These are phyloP conservation scores for Galeopsomyia nigrocyanea DNA, from an alignment of 2,888 invertebrate genomes.

Conservation along the genomic window DNA sequence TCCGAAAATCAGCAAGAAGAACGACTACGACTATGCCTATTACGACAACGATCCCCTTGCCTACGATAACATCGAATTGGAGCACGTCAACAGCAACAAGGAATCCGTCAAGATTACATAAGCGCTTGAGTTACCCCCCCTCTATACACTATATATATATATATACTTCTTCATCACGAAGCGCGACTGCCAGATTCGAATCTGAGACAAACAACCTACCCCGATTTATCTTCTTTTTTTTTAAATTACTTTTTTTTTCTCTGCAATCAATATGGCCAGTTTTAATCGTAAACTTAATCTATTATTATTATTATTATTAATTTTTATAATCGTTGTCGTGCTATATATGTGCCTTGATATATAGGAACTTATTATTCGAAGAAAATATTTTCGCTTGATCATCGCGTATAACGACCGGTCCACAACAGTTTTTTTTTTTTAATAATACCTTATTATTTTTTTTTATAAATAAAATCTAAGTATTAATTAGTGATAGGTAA, in stretches of 20 bases:
- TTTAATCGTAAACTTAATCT: slow-evolving; percentile 18
- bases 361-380: neutral
- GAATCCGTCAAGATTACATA: slow-evolving; percentile 62
- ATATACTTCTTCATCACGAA: too few relatives aligned
- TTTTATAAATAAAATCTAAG: slow-evolving; percentile 27
- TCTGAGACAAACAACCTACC: too few relatives aligned
- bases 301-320: too few relatives aligned
- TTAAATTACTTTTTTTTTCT: too few relatives aligned
- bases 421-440: too few relatives aligned
- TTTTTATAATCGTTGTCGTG: neutral
- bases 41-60: slow-evolving; percentile 76
- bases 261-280: slow-evolving; percentile 34
- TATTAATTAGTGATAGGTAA: slow-evolving; percentile 38
- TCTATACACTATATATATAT: too few relatives aligned
- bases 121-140: neutral
- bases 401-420: slow-evolving; percentile 1
- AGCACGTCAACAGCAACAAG: slow-evolving; percentile 63
- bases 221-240: too few relatives aligned
- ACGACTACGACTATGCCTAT: slow-evolving; percentile 87
- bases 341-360: slow-evolving; percentile 6
- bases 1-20: slow-evolving; percentile 70
- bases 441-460: neutral
- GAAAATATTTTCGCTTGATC: neutral
- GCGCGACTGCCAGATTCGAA: too few relatives aligned
- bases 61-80: slow-evolving; percentile 69